Evolutionary conservation across 2,113 vertebrate species (phyloP).

Genomic region (Empidonax alnorum): DNA sequence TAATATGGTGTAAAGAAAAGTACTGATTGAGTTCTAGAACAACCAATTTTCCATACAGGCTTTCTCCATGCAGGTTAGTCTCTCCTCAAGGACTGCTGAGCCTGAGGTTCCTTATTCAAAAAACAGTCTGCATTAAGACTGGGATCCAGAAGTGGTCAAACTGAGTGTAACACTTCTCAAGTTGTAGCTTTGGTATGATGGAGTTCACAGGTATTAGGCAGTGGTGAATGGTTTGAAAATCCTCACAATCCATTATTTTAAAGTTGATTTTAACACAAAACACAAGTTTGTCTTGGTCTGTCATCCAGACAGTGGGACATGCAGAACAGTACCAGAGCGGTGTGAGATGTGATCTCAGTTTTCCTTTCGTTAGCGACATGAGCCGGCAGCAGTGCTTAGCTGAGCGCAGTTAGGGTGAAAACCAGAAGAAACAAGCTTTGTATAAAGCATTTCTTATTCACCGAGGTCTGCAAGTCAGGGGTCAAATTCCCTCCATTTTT

Average conservation of each 20-base stretch:
- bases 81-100: not conserved
- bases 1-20: not conserved
- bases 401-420: not conserved
- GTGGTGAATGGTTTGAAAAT: not conserved
- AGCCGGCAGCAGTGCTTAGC: not conserved
- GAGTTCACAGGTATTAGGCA: not conserved
- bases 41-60: not conserved
- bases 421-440: not conserved
- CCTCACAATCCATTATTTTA: not conserved
- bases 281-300: not conserved
- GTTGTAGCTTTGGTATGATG: not conserved
- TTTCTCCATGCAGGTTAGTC: not conserved
- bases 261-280: not conserved
- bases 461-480: not conserved
- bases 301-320: not conserved
- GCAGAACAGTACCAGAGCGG: not conserved
- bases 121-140: not conserved
- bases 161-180: not conserved
- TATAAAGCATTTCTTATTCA: not conserved
- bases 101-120: not conserved
- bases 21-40: not conserved
- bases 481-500: not conserved
- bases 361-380: not conserved
- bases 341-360: not conserved
- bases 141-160: not conserved